Evolutionary conservation across 2,113 vertebrate species (phyloP).

Genomic region (Pedionomus torquatus): DNA sequence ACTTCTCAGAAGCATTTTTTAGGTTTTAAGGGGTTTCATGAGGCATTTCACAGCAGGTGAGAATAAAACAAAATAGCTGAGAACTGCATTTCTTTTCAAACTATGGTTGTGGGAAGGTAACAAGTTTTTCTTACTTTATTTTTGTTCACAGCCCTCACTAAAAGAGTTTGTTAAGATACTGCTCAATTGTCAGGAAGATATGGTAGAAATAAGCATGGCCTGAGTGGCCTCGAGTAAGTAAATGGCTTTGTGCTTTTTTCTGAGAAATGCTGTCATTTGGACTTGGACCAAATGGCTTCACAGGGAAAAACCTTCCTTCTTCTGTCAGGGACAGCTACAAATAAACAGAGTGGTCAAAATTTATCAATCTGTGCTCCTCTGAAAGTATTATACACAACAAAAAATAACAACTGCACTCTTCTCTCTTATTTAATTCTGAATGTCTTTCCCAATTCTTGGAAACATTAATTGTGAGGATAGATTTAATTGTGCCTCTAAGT

Average conservation of each 20-base stretch:
- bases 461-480: not conserved
- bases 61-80: not conserved
- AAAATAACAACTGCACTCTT: not conserved
- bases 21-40: not conserved
- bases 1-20: not conserved
- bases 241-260: not conserved
- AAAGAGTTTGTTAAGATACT: not conserved
- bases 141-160: not conserved
- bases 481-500: not conserved
- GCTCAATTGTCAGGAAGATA: not conserved
- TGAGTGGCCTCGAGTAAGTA: not conserved
- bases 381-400: not conserved
- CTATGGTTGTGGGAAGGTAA: not conserved
- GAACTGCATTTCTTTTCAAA: not conserved
- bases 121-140: not conserved
- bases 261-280: not conserved
- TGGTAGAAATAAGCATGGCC: not conserved
- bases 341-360: not conserved
- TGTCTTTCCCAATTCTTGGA: not conserved
- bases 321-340: constrained; percentile 13
- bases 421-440: not conserved
- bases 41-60: not conserved
- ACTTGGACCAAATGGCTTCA: constrained; percentile 9
- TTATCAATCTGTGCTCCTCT: not conserved
- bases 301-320: not conserved